These are phyloP conservation scores for Graphium colonna DNA, from an alignment of 2,888 invertebrate genomes.

Conservation along the genomic window DNA sequence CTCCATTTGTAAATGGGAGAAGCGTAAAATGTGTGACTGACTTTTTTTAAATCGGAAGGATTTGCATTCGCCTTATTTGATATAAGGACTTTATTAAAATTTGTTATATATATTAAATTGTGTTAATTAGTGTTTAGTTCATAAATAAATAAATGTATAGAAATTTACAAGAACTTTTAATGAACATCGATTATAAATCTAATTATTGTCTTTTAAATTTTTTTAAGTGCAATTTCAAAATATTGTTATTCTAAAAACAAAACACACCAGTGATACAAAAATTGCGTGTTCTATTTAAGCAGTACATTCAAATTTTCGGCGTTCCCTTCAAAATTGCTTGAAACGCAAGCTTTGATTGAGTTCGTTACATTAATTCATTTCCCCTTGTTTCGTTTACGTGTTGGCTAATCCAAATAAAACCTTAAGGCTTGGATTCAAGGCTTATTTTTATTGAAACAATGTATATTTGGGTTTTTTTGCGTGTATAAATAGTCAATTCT, in stretches of 20 bases:
- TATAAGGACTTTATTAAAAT: too few relatives aligned
- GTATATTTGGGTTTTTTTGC: slow-evolving; percentile 38
- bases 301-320: slow-evolving; percentile 12
- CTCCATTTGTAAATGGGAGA: too few relatives aligned
- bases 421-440: slow-evolving; percentile 34
- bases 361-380: slow-evolving; percentile 46
- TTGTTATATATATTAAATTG: too few relatives aligned
- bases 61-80: too few relatives aligned
- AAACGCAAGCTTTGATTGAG: slow-evolving; percentile 46
- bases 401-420: slow-evolving; percentile 26
- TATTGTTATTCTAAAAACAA: not conserved
- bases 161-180: too few relatives aligned
- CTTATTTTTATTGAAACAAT: slow-evolving; percentile 30
- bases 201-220: too few relatives aligned
- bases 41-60: too few relatives aligned
- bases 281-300: slow-evolving; percentile 10
- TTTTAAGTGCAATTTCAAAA: not conserved
- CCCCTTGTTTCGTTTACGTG: slow-evolving; percentile 41
- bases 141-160: too few relatives aligned
- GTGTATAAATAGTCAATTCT: slow-evolving; percentile 45
- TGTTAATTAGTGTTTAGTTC: too few relatives aligned
- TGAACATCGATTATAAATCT: too few relatives aligned
- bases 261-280: not conserved
- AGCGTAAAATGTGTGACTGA: too few relatives aligned
- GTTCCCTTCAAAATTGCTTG: slow-evolving; percentile 26